Conservation (phyloP, 2,888 invertebrate genomes). For the Lasioglossum morio region DNA sequence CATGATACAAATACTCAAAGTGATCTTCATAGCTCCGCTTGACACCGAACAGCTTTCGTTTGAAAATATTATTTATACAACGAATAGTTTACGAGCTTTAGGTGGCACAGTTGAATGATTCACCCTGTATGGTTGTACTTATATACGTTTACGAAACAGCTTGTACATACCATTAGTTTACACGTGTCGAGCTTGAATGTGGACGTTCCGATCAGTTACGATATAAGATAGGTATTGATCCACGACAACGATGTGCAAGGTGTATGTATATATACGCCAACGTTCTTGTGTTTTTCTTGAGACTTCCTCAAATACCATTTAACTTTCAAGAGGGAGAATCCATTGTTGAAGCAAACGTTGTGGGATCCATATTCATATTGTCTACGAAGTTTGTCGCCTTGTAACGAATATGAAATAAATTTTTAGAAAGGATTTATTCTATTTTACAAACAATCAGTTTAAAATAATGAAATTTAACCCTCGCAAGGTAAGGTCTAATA, state of each 20-base stretch:
- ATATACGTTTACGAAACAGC: conserved; percentile 13
- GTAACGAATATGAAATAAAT: not conserved
- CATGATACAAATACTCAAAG: not conserved
- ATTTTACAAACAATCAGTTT: not conserved
- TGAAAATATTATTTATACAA: too few relatives aligned
- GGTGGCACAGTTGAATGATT: not conserved
- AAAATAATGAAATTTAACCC: not conserved
- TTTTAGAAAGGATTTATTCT: not conserved
- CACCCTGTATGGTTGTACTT: not conserved
- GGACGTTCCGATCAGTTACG: conserved; percentile 49
- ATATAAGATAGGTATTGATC: conserved; percentile 65
- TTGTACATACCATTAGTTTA: conserved; percentile 28
- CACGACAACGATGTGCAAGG: conserved; percentile 41
- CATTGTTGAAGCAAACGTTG: conserved; percentile 25
- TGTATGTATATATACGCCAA: conserved; percentile 28
- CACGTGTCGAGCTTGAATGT: conserved; percentile 38
- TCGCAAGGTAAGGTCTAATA: too few relatives aligned
- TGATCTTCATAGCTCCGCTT: not conserved
- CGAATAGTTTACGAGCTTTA: too few relatives aligned
- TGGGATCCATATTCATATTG: not conserved
- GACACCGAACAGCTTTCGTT: not conserved
- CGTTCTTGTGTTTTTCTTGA: conserved; percentile 57
- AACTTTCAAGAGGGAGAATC: conserved; percentile 38
- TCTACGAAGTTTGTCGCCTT: not conserved
- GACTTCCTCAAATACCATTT: conserved; percentile 51